These are phyloP conservation scores for Neoniphon sammara DNA, from an alignment of 2,797 vertebrate species.

Conservation along the genomic window DNA sequence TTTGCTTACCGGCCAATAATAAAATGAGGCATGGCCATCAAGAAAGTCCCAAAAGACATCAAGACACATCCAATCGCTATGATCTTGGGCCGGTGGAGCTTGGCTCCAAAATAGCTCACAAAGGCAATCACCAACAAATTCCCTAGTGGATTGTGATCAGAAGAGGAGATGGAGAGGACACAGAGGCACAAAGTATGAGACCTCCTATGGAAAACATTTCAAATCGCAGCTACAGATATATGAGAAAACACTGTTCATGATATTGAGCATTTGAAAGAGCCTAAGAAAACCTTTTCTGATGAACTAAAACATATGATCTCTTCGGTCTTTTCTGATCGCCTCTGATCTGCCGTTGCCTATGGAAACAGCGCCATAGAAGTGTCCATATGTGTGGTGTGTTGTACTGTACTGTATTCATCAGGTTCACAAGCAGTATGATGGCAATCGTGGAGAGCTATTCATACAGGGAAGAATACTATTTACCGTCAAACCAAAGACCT, in stretches of 20 bases:
- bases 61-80: conserved; percentile 91
- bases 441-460: no score
- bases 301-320: neutral
- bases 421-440: neutral
- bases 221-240: neutral
- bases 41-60: conserved; percentile 91
- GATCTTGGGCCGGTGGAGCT: conserved; percentile 92
- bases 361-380: conserved; percentile 18
- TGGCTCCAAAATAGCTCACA: conserved; percentile 96
- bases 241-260: neutral
- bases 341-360: neutral
- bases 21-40: conserved; percentile 93
- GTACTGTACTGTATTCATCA: neutral
- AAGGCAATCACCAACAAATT: conserved; percentile 93
- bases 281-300: neutral
- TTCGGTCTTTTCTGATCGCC: neutral
- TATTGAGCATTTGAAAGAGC: neutral
- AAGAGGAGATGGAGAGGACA: conserved; percentile 8
- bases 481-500: no score
- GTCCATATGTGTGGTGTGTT: neutral
- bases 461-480: no score
- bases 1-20: conserved; percentile 89
- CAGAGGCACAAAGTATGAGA: neutral
- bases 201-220: neutral
- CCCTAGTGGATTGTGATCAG: conserved; percentile 79